These are phyloP conservation scores for Labeo rohita DNA, from an alignment of 2,113 vertebrate species.

Conservation along the genomic window DNA sequence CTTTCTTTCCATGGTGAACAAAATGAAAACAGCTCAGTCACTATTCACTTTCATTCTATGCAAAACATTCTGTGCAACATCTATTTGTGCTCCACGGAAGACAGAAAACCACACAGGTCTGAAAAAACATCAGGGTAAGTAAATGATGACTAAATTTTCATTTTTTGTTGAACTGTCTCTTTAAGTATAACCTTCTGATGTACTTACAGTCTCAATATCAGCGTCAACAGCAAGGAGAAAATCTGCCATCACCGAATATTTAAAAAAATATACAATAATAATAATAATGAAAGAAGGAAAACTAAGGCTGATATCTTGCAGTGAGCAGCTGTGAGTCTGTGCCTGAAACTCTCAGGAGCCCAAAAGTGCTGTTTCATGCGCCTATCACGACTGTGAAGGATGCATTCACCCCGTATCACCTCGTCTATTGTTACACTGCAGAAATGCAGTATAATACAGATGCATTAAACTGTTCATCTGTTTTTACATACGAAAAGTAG, in stretches of 20 bases:
- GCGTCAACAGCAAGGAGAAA: neutral
- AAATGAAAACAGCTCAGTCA: neutral
- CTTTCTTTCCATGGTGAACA: neutral
- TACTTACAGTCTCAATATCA: neutral
- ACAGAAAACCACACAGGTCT: neutral
- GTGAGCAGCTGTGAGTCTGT: neutral
- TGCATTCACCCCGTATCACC: neutral
- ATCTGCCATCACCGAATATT: neutral
- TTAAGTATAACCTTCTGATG: neutral
- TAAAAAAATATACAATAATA: neutral
- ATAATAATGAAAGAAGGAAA: neutral
- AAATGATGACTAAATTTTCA: neutral
- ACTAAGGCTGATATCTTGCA: neutral
- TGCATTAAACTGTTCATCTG: neutral
- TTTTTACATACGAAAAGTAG: neutral
- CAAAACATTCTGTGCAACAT: neutral
- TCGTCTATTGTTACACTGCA: neutral
- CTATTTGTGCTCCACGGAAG: neutral
- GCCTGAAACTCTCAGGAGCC: neutral
- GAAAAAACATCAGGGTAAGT: neutral
- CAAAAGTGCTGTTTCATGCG: conserved; percentile 56
- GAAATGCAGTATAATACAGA: neutral
- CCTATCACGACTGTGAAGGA: neutral
- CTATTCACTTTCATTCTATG: neutral
- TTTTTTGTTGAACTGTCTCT: neutral